Evolutionary conservation across 1,140 invertebrate species (phyloP), one percentile per base, ranked within the genome.

Genomic region (Bombus balteatus): DNA sequence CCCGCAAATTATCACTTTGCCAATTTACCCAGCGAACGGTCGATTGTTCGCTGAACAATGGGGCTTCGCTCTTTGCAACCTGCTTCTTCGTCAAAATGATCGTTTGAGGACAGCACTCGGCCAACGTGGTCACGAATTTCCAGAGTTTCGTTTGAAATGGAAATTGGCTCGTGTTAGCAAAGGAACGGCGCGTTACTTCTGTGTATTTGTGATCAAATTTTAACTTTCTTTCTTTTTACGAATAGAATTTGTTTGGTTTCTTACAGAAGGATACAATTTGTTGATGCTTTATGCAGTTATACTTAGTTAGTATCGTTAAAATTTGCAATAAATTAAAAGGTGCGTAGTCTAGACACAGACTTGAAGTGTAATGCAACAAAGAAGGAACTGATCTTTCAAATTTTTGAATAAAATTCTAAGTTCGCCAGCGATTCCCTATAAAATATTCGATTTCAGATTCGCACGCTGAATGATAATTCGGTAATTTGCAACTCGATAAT

Each of bases 1-100:
- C 66, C 90, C 86, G 87, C 88, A 92, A 93, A 93, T 93, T 93
- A 92, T 92, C 92, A 92, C 90, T 92, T 89, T 89, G 87, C 68
- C 86, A 71, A 66, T 88, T 77, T 62, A 77, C 18, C 47, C 47
- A 18, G 3, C 47, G 18, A 0, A 32, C 13, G 9, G 41, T 34
- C 25, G 75, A 39, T 77, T 39, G 57, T n/a, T 37, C 68, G 74
- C 39, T 68, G 85, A 62, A 91, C 89, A 89, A 91, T 91, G 37
- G 86, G 13, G 6, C 43, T 43, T 80, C 71, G 81, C 81, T 81
- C 47, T 71, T 81, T 37, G 53, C 75, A 41, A 1, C 37, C 37
- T 77, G 57, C 6, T 59, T 62, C 75, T 25, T 22, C 37, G 34
- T 32, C 57, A n/a, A 82, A 88, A 82, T 70, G 25, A 53, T 62